A percentile compares a stretch with the other conserved stretches of the same genome.
Conservation (phyloP, 2,888 invertebrate genomes). For the Rugalucina vietnamica region DNA sequence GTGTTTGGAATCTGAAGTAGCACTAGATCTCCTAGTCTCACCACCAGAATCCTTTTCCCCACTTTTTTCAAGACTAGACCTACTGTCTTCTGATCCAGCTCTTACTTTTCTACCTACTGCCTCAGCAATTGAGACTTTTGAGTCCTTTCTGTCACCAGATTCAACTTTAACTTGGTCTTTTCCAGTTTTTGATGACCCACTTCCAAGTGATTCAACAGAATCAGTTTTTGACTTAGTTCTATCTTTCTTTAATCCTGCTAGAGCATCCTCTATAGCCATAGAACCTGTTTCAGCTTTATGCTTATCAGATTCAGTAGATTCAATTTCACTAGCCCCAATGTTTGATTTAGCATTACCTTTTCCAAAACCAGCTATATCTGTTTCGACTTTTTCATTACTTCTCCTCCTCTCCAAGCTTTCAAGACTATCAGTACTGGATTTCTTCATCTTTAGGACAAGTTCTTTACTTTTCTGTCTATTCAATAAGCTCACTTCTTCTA, state of each 20-base stretch:
- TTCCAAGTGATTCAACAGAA: background rate
- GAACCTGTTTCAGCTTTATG: no score
- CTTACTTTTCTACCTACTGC: background rate
- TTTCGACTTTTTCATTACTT: background rate
- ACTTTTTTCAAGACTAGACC: background rate
- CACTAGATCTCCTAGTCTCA: slow-evolving; percentile 3
- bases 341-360: background rate
- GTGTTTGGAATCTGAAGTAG: background rate
- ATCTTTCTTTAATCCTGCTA: background rate
- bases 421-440: slow-evolving; percentile 18
- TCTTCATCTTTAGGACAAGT: slow-evolving; percentile 37
- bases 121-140: background rate
- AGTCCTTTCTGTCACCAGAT: background rate
- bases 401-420: slow-evolving; percentile 14
- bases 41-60: background rate
- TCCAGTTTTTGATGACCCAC: background rate
- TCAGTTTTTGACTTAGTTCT: background rate
- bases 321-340: background rate
- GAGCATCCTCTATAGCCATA: background rate
- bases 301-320: background rate
- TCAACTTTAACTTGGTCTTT: background rate
- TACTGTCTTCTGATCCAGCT: background rate
- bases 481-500: slow-evolving; percentile 34
- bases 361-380: background rate
- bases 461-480: slow-evolving; percentile 48